Base-by-base conservation (phyloP, 2,797 vertebrate species). In the Oreochromis mossambicus region DNA sequence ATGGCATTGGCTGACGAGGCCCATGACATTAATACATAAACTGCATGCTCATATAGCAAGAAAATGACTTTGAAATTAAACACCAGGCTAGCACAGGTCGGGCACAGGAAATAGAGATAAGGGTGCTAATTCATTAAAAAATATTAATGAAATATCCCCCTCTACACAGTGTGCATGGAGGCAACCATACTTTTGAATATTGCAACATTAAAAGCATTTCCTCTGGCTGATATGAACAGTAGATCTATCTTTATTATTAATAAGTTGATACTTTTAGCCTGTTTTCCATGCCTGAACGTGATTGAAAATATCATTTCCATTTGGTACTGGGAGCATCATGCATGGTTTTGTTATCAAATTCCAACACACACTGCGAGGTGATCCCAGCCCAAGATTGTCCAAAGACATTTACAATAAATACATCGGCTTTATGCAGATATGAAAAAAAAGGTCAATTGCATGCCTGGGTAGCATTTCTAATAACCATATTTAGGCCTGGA, bases 31-130 rank as follows among this genome's bases (percentile, higher is more conserved):
- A 95, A 95, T 93, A 92, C 94, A 92, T 94, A 94, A 94, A 93
- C 87, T 86, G 83, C 89, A 89, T 78, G 92, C 95, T 94, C 91
- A 92, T 91, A 94, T 92, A 92, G 88, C 92, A 94, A 93, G 95
- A 93, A 96, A 96, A 96, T 96, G 91, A 95, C 94, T 96, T 95
- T 95, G 95, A 96, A 96, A 96, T 96, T 95, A 96, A 96, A 96
- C 94, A 95, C 92, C 93, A 93, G 92, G 94, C 94, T 89, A 90
- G 88, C 91, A 91, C 94, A 95, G 95, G 94, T 95, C 94, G 90
- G 91, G 92, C 94, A 90, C 90, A 90, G 86, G 91, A 93, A 95
- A 81, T 77, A 87, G 91, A 96, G 95, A 96, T 96, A 96, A 96
- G 95, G 84, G 58, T 84, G 89, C 86, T 95, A 95, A 95, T 96